phyloP scores from a whole-genome alignment of 2,797 vertebrate species.

The Takifugu rubripes region DNA sequence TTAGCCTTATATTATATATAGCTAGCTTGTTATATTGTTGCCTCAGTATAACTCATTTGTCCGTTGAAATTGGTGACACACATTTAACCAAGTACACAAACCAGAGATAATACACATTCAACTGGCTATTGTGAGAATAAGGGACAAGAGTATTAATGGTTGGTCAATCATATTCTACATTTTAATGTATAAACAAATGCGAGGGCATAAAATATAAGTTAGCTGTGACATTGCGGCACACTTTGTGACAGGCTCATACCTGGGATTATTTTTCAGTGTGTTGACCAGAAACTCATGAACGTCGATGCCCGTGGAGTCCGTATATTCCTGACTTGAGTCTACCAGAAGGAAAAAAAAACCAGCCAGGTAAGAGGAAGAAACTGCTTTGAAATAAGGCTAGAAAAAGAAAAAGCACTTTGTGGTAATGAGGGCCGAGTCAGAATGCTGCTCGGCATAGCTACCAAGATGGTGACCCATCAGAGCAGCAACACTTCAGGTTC shows the following conservation, averaged over 20 bases:
- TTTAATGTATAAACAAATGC: too few relatives aligned
- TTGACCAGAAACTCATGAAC: constrained; percentile 99
- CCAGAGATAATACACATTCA: too few relatives aligned
- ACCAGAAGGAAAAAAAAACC: constrained; percentile 15
- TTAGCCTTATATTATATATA: too few relatives aligned
- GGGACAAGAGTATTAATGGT: too few relatives aligned
- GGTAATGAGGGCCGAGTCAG: constrained; percentile 10
- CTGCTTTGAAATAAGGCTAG: neutral
- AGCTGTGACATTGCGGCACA: neutral
- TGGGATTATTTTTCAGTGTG: constrained; percentile 99
- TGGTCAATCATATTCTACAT: too few relatives aligned
- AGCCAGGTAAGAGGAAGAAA: constrained; percentile 5
- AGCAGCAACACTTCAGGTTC: constrained; percentile 4
- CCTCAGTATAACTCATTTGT: too few relatives aligned
- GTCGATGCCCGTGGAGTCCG: constrained; percentile 98
- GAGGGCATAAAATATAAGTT: too few relatives aligned
- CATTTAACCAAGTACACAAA: too few relatives aligned
- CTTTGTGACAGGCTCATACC: constrained; percentile 71
- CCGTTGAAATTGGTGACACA: too few relatives aligned
- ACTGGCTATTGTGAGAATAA: too few relatives aligned
- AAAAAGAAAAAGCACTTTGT: constrained; percentile 6
- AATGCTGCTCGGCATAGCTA: constrained; percentile 10
- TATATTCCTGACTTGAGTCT: constrained; percentile 99
- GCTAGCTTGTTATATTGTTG: too few relatives aligned
- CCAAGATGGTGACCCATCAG: constrained; percentile 23